Percentiles rank a stretch among this genome's conserved stretches.
phyloP scores from a whole-genome alignment of 2,888 invertebrate genomes.

The Nebria salina region DNA sequence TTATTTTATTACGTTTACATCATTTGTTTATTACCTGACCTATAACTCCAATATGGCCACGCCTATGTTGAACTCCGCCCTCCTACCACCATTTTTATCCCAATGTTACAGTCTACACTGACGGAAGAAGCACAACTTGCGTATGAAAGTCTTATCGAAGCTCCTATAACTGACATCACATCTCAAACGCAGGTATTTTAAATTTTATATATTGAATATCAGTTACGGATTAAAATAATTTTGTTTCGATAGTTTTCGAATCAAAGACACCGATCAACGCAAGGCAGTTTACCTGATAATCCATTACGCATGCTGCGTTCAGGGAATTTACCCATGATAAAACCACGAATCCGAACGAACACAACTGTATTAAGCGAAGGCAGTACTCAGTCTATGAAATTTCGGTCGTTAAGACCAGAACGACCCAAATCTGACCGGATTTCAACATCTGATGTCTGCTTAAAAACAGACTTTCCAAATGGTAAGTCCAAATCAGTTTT shows the following conservation, averaged over 20 bases:
- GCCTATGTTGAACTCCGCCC: not conserved
- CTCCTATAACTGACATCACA: constrained; percentile 58
- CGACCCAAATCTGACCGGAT: constrained; percentile 25
- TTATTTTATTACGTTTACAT: constrained; percentile 27
- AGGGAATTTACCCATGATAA: constrained; percentile 67
- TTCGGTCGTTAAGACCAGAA: constrained; percentile 24
- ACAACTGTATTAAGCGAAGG: constrained; percentile 49
- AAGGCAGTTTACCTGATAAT: constrained; percentile 61
- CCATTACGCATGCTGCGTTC: constrained; percentile 74
- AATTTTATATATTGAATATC: not conserved
- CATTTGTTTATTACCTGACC: constrained; percentile 3
- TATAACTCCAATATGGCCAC: constrained; percentile 14
- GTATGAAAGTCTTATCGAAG: constrained; percentile 90
- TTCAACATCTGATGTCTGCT: constrained; percentile 31
- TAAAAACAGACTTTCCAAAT: constrained; percentile 31
- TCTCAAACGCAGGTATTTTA: constrained; percentile 56
- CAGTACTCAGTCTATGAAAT: constrained; percentile 49
- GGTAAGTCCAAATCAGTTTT: constrained; percentile 25
- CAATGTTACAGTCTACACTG: constrained; percentile 75
- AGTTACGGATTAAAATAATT: not conserved
- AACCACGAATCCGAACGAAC: constrained; percentile 60
- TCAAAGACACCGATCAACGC: constrained; percentile 45
- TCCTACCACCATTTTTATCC: not conserved
- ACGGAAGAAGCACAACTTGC: constrained; percentile 92
- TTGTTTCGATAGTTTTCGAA: constrained; percentile 20